Percentiles rank a stretch among this genome's conserved stretches.
Evolutionary conservation across 2,888 invertebrate species (phyloP).

Genomic region (Stenolophus ochropezus): DNA sequence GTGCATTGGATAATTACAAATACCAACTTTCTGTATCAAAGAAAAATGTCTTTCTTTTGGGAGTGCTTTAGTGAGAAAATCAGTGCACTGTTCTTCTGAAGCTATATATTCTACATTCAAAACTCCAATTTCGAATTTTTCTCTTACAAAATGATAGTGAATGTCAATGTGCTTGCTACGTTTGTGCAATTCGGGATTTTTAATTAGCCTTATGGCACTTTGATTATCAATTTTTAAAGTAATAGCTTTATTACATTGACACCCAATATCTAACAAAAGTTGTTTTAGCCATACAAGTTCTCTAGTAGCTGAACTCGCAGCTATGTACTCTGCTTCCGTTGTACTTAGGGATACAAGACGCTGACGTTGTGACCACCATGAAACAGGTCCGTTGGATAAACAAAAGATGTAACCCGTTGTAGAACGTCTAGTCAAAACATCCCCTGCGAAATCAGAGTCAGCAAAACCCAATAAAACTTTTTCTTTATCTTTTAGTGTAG

Average conservation of each 20-base stretch:
- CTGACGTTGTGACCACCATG: slow-evolving; percentile 65
- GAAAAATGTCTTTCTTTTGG: not conserved
- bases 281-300: slow-evolving; percentile 62
- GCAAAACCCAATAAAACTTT: not conserved
- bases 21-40: too few species aligned
- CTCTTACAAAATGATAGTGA: not conserved
- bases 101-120: not conserved
- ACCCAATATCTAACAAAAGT: not conserved
- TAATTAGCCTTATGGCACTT: not conserved
- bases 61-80: not conserved
- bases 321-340: slow-evolving; percentile 65
- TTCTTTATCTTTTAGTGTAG: not conserved
- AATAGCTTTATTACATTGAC: not conserved
- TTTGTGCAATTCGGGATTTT: not conserved
- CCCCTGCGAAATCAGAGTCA: not conserved
- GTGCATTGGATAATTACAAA: too few species aligned
- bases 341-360: slow-evolving; percentile 64
- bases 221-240: slow-evolving; percentile 3
- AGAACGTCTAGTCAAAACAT: not conserved
- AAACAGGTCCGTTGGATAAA: slow-evolving; percentile 62
- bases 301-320: slow-evolving; percentile 63
- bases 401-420: slow-evolving; percentile 62
- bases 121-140: not conserved
- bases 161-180: not conserved
- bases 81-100: not conserved